Evolutionary conservation across 2,888 invertebrate species (phyloP), one percentile per base, ranked within the genome.

Genomic region (Lasius fuliginosus): DNA sequence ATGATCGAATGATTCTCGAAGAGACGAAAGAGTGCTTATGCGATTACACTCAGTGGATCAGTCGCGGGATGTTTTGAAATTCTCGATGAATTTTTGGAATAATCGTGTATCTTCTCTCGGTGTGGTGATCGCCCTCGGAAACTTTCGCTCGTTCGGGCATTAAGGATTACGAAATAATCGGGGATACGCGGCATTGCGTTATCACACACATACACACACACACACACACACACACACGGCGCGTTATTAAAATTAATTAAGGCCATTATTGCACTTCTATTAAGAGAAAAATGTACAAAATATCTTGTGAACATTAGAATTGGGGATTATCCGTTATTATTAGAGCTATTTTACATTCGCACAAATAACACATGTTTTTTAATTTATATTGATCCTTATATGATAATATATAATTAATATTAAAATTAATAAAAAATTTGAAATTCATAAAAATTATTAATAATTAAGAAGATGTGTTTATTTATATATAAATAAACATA

Each of bases 21-120:
- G 23, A 58, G 36, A 30, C 18, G 8, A 30, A 76, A 74, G n/a
- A 65, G 79, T 81, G 79, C 23, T 58, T 18, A 36, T 60, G 73
- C 30, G 65, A 53, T 36, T 3, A 23, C 27, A 49, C 33, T 76
- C 46, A 46, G 46, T 33, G 62, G 36, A 58, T 27, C 40, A 36
- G 23, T 56, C 11, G 9, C 8, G 11, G 5, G 1, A 30, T 15
- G n/a, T 64, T 11, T 27, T 11, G 3, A 23, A 56, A n/a, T 18
- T 62, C 40, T 30, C 42, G 27, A 1, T 8, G 12, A 74, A 30
- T 67, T 36, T 49, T 27, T 27, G 49, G 5, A 53, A 76, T 18
- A 12, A 49, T 27, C 36, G 36, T 67, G 76, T 33, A 67, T 69
- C 40, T 71, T 65, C 11, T n/a, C 27, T 27, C 71, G 53, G 69